phyloP scores from a whole-genome alignment of 2,113 vertebrate genomes.

The Sturnus vulgaris region DNA sequence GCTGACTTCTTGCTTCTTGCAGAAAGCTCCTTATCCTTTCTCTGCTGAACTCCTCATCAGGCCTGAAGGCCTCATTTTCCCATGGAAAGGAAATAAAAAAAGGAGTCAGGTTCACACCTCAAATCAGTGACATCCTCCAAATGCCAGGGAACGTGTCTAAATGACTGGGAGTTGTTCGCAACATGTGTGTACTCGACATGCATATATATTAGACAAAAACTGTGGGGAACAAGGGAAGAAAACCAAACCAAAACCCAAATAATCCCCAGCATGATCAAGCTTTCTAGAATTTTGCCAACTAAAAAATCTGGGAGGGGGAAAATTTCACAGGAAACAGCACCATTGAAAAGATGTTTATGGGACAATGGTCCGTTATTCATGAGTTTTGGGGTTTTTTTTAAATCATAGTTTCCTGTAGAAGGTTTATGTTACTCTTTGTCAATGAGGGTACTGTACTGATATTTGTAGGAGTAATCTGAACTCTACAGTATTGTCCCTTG shows the following conservation, averaged over 20 bases:
- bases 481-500: not conserved
- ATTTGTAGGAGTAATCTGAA: not conserved
- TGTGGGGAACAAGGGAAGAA: not conserved
- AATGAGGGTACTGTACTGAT: not conserved
- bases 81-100: not conserved
- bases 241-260: not conserved
- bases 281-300: not conserved
- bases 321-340: not conserved
- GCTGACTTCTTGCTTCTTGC: not conserved
- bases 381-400: not conserved
- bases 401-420: not conserved
- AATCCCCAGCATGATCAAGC: not conserved
- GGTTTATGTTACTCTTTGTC: not conserved
- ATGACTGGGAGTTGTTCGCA: not conserved
- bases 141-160: not conserved
- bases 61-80: not conserved
- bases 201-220: not conserved
- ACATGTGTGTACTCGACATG: fast-evolving
- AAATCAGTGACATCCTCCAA: not conserved
- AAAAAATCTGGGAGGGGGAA: not conserved
- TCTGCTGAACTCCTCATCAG: not conserved
- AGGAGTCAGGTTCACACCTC: not conserved
- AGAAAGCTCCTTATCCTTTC: not conserved
- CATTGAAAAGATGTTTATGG: not conserved
- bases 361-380: not conserved